Percentiles rank a stretch among this genome's conserved stretches.
phyloP scores from a whole-genome alignment of 2,797 vertebrate genomes.

The Triplophysa bombifrons region DNA sequence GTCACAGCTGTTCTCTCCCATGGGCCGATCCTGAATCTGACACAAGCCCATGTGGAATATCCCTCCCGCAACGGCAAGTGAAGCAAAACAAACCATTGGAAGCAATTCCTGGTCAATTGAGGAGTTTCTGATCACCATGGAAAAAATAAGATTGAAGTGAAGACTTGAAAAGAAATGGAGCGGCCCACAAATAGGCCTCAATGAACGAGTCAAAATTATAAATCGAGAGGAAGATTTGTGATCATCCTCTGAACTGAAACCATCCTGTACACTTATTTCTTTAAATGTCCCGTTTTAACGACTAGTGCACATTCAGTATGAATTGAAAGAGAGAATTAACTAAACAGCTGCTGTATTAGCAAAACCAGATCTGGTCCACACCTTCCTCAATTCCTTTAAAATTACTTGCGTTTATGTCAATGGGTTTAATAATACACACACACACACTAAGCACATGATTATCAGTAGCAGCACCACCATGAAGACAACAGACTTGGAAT shows the following conservation, averaged over 20 bases:
- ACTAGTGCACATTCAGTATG: background rate
- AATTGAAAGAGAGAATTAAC: background rate
- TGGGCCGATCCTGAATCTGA: conserved; percentile 9
- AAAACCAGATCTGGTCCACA: background rate
- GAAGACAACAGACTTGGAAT: background rate
- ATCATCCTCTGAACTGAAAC: background rate
- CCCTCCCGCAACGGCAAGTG: background rate
- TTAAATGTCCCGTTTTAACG: background rate
- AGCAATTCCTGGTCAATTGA: background rate
- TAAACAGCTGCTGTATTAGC: background rate
- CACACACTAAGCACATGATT: background rate
- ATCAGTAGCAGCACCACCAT: background rate
- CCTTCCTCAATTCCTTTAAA: background rate
- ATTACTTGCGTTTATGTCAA: background rate
- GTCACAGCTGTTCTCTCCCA: conserved; percentile 32
- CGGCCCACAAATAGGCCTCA: background rate
- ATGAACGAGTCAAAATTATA: background rate
- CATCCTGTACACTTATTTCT: background rate
- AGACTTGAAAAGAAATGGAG: background rate
- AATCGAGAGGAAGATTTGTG: background rate
- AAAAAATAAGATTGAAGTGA: conserved; percentile 11
- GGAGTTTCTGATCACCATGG: background rate
- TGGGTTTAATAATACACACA: background rate
- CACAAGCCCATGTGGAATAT: conserved; percentile 7
- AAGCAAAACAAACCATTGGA: conserved; percentile 31